Conservation (phyloP, 2,797 vertebrate species). For the Nyctalus aviator region DNA sequence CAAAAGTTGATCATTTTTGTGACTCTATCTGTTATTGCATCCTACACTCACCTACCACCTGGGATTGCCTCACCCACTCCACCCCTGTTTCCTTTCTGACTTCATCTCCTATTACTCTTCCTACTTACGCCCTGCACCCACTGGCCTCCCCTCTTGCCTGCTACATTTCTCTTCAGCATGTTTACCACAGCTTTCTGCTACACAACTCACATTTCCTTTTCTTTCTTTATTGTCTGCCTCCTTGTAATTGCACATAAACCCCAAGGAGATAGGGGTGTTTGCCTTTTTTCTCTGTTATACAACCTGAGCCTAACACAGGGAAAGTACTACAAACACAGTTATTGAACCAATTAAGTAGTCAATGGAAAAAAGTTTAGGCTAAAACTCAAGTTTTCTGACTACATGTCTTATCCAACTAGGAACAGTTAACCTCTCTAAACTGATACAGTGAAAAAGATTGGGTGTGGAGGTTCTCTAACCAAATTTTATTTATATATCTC, state of each 20-base stretch:
- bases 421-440: not conserved
- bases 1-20: not conserved
- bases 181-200: not conserved
- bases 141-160: not conserved
- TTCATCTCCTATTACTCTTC: not conserved
- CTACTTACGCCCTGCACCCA: not conserved
- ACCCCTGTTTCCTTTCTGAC: not conserved
- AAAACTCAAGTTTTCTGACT: constrained; percentile 4
- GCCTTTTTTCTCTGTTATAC: not conserved
- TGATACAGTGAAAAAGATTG: not conserved
- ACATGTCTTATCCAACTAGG: not conserved
- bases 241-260: not conserved
- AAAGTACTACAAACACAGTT: not conserved
- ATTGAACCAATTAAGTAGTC: not conserved
- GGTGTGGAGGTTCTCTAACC: not conserved
- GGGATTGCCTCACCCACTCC: not conserved
- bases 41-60: not conserved
- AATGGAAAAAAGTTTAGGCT: not conserved
- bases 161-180: not conserved
- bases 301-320: not conserved
- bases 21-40: not conserved
- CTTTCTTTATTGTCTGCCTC: not conserved
- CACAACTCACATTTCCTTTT: not conserved
- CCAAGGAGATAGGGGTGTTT: not conserved
- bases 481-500: too few species aligned